A percentile compares a stretch with the other conserved stretches of the same genome.
Evolutionary conservation across 2,113 vertebrate species (phyloP).

Genomic region (Fregata magnificens): DNA sequence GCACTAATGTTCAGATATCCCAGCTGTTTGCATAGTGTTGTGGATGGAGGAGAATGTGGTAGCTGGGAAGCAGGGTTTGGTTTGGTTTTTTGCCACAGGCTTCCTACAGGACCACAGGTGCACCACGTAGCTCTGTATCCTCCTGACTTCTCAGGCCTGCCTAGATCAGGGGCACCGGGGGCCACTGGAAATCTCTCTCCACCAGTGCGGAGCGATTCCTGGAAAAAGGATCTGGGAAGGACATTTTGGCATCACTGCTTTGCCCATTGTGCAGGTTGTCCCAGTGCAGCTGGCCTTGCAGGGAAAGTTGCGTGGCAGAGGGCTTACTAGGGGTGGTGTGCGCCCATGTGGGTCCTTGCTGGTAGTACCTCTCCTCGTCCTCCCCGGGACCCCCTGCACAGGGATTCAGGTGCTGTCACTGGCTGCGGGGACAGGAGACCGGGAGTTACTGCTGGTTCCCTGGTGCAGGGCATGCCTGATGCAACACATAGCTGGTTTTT

Average conservation of each 20-base stretch:
- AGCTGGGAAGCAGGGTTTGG: background rate
- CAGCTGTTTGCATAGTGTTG: background rate
- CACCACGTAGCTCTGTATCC: background rate
- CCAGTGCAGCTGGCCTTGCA: background rate
- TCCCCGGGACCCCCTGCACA: rapidly evolving
- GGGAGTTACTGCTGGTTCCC: background rate
- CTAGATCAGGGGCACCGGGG: rapidly evolving
- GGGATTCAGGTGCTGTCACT: rapidly evolving
- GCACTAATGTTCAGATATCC: background rate
- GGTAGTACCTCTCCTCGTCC: background rate
- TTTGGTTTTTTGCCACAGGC: background rate
- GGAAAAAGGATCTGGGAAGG: background rate
- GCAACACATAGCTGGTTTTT: background rate
- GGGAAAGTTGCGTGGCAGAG: background rate
- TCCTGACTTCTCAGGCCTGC: background rate
- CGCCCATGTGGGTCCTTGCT: background rate
- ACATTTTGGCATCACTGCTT: background rate
- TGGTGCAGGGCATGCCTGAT: background rate
- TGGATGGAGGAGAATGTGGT: background rate
- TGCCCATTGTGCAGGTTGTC: background rate
- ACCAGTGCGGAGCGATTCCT: background rate
- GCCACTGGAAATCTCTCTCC: background rate
- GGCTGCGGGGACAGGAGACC: background rate
- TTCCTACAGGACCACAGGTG: background rate
- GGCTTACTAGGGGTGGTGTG: background rate